Conservation (phyloP, 2,888 invertebrate species). For the Caenorhabditis auriculariae region DNA sequence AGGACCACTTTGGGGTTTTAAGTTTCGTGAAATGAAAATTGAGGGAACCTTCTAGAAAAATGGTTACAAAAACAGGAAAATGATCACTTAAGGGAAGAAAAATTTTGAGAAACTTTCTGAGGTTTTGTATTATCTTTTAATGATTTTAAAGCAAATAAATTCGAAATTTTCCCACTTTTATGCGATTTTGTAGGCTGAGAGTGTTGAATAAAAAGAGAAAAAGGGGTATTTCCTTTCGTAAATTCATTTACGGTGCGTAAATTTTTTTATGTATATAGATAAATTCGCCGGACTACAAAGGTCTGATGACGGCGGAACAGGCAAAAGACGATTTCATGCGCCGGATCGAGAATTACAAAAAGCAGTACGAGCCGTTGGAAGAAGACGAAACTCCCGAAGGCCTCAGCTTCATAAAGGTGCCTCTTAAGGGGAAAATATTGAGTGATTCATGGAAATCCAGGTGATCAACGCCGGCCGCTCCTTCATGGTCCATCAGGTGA, state of each 20-base stretch:
- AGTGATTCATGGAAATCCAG: slow-evolving; percentile 5
- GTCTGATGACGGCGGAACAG: slow-evolving; percentile 77
- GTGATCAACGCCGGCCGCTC: slow-evolving; percentile 73
- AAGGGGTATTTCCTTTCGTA: too few relatives aligned
- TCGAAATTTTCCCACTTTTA: background rate
- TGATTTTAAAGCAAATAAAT: background rate
- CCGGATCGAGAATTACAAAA: slow-evolving; percentile 87
- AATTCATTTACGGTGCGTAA: slow-evolving; percentile 63
- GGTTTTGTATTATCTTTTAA: background rate
- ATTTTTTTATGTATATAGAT: slow-evolving; percentile 74
- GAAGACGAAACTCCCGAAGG: slow-evolving; percentile 19
- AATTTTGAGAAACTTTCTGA: background rate
- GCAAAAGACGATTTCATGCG: slow-evolving; percentile 86
- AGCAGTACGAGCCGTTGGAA: slow-evolving; percentile 77
- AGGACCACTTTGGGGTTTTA: too few relatives aligned
- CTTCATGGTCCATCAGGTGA: slow-evolving; percentile 67
- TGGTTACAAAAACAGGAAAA: too few relatives aligned
- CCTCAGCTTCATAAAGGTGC: slow-evolving; percentile 43
- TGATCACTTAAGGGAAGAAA: too few relatives aligned
- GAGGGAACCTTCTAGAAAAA: too few relatives aligned
- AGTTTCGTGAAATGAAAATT: too few relatives aligned
- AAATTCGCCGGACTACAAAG: slow-evolving; percentile 90
- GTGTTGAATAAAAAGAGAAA: too few relatives aligned
- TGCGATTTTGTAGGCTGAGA: too few relatives aligned
- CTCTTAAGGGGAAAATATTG: background rate